Percentiles rank a stretch among this genome's conserved stretches.
These are phyloP conservation scores for Spialia ferax DNA, from an alignment of 2,888 invertebrate genomes.

Conservation along the genomic window DNA sequence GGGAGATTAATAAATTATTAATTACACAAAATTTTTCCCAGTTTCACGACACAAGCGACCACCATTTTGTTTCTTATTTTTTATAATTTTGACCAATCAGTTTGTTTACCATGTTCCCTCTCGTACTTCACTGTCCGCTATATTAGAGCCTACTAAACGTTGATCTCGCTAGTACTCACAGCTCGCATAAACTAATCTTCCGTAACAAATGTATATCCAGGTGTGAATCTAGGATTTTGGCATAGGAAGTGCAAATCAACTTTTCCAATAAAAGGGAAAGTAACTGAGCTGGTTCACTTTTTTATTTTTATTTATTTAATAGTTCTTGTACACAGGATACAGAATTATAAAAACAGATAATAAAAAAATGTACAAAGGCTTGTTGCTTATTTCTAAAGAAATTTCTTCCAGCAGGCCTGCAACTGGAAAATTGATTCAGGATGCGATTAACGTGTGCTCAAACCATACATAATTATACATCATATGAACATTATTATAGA, in stretches of 20 bases:
- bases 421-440: too few species aligned
- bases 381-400: too few species aligned
- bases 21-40: constrained; percentile 63
- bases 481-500: too few species aligned
- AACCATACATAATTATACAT: too few species aligned
- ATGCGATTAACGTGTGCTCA: too few species aligned
- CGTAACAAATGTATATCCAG: constrained; percentile 37
- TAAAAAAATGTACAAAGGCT: too few species aligned
- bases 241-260: constrained; percentile 26
- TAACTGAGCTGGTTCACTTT: too few species aligned
- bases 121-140: constrained; percentile 49
- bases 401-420: too few species aligned
- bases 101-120: constrained; percentile 47
- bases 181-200: constrained; percentile 68
- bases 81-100: constrained; percentile 17
- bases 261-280: neutral
- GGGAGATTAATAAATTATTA: constrained; percentile 65
- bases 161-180: constrained; percentile 60
- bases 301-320: too few species aligned
- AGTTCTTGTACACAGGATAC: too few species aligned
- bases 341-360: too few species aligned
- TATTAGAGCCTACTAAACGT: constrained; percentile 72
- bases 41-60: constrained; percentile 70
- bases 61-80: constrained; percentile 18
- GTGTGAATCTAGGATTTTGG: neutral